Evolutionary conservation across 2,888 invertebrate genomes (phyloP), one percentile per base, ranked within the genome.

Genomic region (Cephalotes varians): DNA sequence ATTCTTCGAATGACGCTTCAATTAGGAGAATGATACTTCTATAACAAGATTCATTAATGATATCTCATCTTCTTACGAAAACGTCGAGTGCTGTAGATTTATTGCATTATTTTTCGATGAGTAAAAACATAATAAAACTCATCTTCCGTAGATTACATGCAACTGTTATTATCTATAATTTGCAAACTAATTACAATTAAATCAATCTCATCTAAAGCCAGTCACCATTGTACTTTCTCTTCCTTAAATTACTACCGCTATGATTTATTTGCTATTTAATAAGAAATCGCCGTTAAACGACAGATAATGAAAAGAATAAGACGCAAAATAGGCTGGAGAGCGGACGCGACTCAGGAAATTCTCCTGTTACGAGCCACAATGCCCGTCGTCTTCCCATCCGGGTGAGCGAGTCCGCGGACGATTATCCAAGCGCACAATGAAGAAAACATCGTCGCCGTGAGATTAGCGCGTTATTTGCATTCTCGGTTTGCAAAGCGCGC

Each of bases 381-480:
- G 18, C 44, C 25, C 56, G 25, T 25, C n/a, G 21, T n/a, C 77
- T 77, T 77, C 71, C 6, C 71, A 69, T 79, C 77, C 77, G 77
- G 54, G 73, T 73, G 28, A 34, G 62, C 60, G 74, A 58, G 37
- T 37, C 40, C 51, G 37, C 49, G 28, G 72, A 79, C 12, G 69
- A 73, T 73, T 74, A 73, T 60, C 80, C 49, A 18, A 47, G 80
- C 49, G 15, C 40, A 73, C 77, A 79, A 79, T 79, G 71, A 79
- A 71, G 77, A 44, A 44, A 80, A 80, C 60, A 15, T 18, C 67
- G 28, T 58, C 54, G 37, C 58, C 86, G 85, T 88, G 88, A 74
- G 88, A 88, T 77, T 67, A 74, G 44, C 58, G 73, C 86, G 88
- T 74, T 82, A 86, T 86, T 88, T 85, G 71, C 83, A 54, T 83